phyloP scores from a whole-genome alignment of 2,888 invertebrate genomes.

The Anorthoa munda region DNA sequence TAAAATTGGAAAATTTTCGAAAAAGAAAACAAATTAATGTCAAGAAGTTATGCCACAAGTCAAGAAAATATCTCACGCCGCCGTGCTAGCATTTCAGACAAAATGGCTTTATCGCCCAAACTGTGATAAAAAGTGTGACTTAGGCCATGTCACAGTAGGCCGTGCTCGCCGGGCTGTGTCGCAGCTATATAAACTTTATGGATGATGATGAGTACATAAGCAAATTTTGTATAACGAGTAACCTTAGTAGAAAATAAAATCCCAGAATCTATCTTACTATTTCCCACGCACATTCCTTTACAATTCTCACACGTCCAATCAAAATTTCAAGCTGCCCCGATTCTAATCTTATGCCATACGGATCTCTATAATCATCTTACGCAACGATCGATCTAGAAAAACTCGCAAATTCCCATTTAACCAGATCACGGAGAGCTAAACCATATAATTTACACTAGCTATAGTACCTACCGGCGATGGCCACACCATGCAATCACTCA shows the following conservation, averaged over 20 bases:
- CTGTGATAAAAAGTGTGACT: too few relatives aligned
- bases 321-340: neutral
- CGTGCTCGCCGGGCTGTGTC: too few relatives aligned
- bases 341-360: slow-evolving; percentile 10
- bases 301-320: neutral
- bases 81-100: too few relatives aligned
- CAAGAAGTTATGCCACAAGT: too few relatives aligned
- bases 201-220: too few relatives aligned
- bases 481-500: slow-evolving; percentile 47
- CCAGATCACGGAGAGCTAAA: slow-evolving; percentile 31
- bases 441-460: slow-evolving; percentile 52
- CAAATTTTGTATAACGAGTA: too few relatives aligned
- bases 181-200: too few relatives aligned
- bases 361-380: slow-evolving; percentile 23
- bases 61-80: too few relatives aligned
- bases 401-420: slow-evolving; percentile 35
- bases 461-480: slow-evolving; percentile 11
- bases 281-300: neutral
- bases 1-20: too few relatives aligned
- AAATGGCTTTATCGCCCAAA: too few relatives aligned
- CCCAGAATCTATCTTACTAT: neutral
- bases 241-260: neutral
- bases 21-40: too few relatives aligned
- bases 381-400: slow-evolving; percentile 20
- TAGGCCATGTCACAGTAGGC: too few relatives aligned